Evolutionary conservation across 2,797 vertebrate genomes (phyloP), one percentile per base, ranked within the genome.

Genomic region (Euthynnus affinis): DNA sequence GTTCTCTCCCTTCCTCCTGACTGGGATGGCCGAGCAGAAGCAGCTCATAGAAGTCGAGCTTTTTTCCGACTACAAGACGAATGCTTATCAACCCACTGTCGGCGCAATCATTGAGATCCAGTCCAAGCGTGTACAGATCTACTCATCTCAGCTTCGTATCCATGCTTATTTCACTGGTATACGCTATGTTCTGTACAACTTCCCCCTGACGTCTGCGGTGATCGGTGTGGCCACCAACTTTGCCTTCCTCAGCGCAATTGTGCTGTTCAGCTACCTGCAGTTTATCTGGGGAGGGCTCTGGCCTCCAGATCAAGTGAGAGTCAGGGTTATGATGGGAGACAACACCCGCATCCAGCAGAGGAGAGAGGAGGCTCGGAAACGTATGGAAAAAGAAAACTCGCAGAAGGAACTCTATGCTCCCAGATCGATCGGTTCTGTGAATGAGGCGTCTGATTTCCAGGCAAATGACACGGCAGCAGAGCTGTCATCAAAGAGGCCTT

Each of bases 121-220:
- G 62, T 97, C 96, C 60, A 95, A 87, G 15, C 94, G 88, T 52
- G 91, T 98, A 67, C 97, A 98, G 92, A 92, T 98, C 74, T 98
- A 98, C 20, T 96, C 95, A 0, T 95, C 96, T 6, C 94, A 96
- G 72, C 95, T 98, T 23, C 94, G 96, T 22, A 96, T 98, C 88
- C 97, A 98, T 0, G 97, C 97, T 6, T 96, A 97, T 90, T 98
- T 98, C 89, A 97, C 96, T 0, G 97, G 97, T 23, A 89, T 98
- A 59, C 94, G 97, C 81, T 98, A 96, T 61, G 89, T 98, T 25
- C 92, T 98, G 40, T 97, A 97, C 93, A 97, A 97, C 92, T 98
- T 98, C 92, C 97, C 97, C 0, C 71, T 98, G 88, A 96, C 92
- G 0, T 97, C 96, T 0, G 97, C 97, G 8, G 91, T 98, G 32